A percentile compares a stretch with the other conserved stretches of the same genome.
phyloP scores from a whole-genome alignment of 2,797 vertebrate species.

The Loriculus beryllinus region DNA sequence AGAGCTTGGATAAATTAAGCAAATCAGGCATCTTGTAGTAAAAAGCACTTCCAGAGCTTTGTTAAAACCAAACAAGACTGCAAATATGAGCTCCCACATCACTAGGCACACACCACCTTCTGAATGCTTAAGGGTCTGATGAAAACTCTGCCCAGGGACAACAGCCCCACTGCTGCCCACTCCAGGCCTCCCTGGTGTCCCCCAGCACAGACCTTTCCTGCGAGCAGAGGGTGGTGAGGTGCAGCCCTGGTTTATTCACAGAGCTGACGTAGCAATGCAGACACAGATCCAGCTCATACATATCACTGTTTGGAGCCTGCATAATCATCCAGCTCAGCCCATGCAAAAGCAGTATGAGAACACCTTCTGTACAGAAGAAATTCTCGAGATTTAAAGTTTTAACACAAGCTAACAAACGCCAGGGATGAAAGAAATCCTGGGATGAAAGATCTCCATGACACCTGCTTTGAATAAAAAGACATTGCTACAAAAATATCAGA shows the following conservation, averaged over 20 bases:
- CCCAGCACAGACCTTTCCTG: background rate
- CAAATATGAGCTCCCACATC: background rate
- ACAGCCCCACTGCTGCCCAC: accelerated
- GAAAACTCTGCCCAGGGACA: background rate
- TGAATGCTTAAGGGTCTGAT: background rate
- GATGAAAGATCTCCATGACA: slow-evolving; percentile 67
- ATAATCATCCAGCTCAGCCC: slow-evolving; percentile 13
- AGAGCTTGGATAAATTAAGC: background rate
- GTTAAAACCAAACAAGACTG: background rate
- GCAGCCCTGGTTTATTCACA: background rate
- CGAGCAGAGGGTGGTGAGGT: background rate
- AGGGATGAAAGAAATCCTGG: slow-evolving; percentile 67
- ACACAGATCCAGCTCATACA: background rate
- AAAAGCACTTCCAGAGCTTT: background rate
- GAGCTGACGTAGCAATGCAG: background rate
- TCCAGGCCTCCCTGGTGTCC: accelerated
- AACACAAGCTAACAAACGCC: slow-evolving; percentile 61
- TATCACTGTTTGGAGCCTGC: background rate
- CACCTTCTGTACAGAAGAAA: slow-evolving; percentile 41
- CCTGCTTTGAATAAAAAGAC: slow-evolving; percentile 68
- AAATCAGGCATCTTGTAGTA: background rate
- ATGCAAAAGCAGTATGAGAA: background rate
- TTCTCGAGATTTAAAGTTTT: slow-evolving; percentile 61
- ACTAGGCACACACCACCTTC: background rate
- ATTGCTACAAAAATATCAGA: slow-evolving; percentile 66